Conservation (phyloP, 2,797 vertebrate species). For the Schizopygopsis pylzovi region DNA sequence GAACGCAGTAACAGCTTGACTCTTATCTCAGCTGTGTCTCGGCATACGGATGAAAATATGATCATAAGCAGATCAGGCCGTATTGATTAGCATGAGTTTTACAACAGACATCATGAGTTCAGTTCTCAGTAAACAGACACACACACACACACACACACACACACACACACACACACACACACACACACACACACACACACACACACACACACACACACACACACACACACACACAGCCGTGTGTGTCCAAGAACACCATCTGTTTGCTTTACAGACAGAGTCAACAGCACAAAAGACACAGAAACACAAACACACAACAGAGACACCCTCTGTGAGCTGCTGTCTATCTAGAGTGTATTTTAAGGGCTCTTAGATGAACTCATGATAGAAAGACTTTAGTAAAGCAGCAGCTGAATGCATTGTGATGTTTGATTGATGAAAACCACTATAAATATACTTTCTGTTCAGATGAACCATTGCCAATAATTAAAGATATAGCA, state of each 20-base stretch:
- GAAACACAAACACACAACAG: not conserved
- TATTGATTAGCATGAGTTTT: conserved; percentile 50
- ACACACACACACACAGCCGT: not conserved
- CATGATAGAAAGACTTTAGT: too few species aligned
- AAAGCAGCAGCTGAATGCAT: too few species aligned
- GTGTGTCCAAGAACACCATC: conserved; percentile 9
- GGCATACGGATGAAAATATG: not conserved
- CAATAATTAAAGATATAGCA: too few species aligned
- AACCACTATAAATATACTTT: too few species aligned
- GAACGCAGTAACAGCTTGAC: not conserved
- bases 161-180: too few species aligned
- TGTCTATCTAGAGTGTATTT: not conserved
- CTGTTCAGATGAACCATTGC: too few species aligned
- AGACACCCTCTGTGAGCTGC: not conserved
- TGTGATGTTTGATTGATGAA: too few species aligned
- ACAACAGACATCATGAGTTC: conserved; percentile 34
- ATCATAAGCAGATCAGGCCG: not conserved
- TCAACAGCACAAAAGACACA: not conserved
- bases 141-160: too few species aligned
- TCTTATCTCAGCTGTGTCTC: conserved; percentile 18
- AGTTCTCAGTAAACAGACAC: conserved; percentile 31
- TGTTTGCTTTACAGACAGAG: conserved; percentile 17
- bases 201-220: too few species aligned
- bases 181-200: too few species aligned
- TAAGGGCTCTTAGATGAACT: not conserved